A percentile compares a stretch with the other conserved stretches of the same genome.
Conservation (phyloP, 2,113 vertebrate genomes). For the Pyxicephalus adspersus region DNA sequence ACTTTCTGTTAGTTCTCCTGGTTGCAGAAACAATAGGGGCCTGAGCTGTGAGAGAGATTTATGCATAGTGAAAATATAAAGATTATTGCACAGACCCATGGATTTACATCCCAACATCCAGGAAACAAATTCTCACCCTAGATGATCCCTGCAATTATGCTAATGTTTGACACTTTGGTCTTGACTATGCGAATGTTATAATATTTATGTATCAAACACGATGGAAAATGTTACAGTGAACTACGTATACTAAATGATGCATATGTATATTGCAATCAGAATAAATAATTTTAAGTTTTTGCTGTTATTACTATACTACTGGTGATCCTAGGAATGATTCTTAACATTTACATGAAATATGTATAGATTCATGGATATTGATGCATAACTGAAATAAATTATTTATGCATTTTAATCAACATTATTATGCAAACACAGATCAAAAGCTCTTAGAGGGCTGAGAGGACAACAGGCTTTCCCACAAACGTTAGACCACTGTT, state of each 20-base stretch:
- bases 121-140: too few relatives aligned
- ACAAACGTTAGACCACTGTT: not conserved
- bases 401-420: constrained; percentile 15
- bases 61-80: too few relatives aligned
- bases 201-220: not conserved
- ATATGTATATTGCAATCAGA: constrained; percentile 24
- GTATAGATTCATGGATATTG: constrained; percentile 18
- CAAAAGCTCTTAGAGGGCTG: not conserved
- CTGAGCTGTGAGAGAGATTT: too few relatives aligned
- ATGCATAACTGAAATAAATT: not conserved
- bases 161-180: too few relatives aligned
- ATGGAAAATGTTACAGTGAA: not conserved
- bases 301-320: not conserved
- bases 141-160: too few relatives aligned
- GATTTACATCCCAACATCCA: too few relatives aligned
- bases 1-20: too few relatives aligned
- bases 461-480: not conserved
- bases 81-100: too few relatives aligned
- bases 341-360: constrained; percentile 27
- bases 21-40: too few relatives aligned
- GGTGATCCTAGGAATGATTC: not conserved
- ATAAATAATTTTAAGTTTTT: constrained; percentile 19
- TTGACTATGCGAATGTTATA: not conserved
- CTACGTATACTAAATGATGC: constrained; percentile 1
- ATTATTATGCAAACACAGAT: not conserved